Percentiles rank a stretch among this genome's conserved stretches.
phyloP scores from a whole-genome alignment of 2,113 vertebrate species.

The Festucalex cinctus region DNA sequence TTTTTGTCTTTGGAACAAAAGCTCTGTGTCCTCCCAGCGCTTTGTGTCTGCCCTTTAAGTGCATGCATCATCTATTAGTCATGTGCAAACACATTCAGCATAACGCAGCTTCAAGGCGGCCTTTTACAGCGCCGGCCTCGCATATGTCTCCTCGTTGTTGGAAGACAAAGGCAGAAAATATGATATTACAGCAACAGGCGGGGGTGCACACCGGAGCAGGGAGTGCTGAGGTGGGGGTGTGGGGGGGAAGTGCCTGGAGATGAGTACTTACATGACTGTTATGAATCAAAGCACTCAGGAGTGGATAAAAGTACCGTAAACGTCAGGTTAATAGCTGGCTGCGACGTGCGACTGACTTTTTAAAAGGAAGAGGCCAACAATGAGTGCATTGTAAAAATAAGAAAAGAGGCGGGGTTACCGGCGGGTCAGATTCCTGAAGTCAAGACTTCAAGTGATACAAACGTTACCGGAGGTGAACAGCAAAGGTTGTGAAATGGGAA shows the following conservation, averaged over 20 bases:
- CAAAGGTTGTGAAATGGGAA: not conserved
- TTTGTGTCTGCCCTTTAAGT: conserved; percentile 44
- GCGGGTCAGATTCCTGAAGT: conserved; percentile 58
- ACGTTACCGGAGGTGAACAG: not conserved
- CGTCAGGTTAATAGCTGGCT: conserved; percentile 61
- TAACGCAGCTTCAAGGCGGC: conserved; percentile 51
- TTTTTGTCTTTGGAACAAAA: not conserved
- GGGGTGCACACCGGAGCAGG: not conserved
- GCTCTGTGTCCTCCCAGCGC: conserved; percentile 38
- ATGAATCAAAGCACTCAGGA: conserved; percentile 67
- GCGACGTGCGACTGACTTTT: conserved; percentile 42
- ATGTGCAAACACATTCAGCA: conserved; percentile 63
- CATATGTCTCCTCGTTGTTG: conserved; percentile 50
- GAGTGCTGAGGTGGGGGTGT: not conserved
- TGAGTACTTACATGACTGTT: conserved; percentile 61
- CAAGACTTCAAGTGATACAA: conserved; percentile 19
- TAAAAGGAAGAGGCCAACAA: conserved; percentile 70
- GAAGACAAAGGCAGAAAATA: conserved; percentile 37
- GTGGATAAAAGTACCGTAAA: conserved; percentile 66
- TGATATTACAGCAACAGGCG: conserved; percentile 53
- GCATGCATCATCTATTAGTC: conserved; percentile 65
- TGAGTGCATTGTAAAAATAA: conserved; percentile 48
- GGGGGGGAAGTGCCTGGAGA: conserved; percentile 20
- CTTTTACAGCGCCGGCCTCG: conserved; percentile 56
- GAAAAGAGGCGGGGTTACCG: conserved; percentile 46